phyloP scores from a whole-genome alignment of 2,113 vertebrate genomes.

The Myotis brandtii region DNA sequence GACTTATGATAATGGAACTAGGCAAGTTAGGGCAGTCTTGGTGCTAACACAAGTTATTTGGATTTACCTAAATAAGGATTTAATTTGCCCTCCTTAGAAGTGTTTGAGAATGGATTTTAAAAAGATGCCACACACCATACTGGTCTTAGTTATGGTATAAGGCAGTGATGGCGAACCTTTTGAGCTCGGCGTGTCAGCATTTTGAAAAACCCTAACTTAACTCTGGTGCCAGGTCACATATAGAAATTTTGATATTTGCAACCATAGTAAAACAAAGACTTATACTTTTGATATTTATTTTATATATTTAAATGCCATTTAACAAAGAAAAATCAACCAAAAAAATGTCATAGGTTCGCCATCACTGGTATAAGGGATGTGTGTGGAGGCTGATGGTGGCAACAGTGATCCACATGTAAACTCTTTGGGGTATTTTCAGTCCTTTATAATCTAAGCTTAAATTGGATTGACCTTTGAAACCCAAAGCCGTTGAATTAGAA shows the following conservation, averaged over 20 bases:
- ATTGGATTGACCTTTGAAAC: constrained; percentile 21
- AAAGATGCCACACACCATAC: not conserved
- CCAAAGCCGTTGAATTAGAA: not conserved
- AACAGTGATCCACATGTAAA: not conserved
- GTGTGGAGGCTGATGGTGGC: not conserved
- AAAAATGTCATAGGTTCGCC: too few species aligned
- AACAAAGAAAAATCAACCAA: too few species aligned
- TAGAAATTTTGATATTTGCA: too few species aligned
- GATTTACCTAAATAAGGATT: not conserved
- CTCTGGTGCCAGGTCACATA: too few species aligned
- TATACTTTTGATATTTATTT: too few species aligned
- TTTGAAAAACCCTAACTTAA: too few species aligned
- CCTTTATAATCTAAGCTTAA: constrained; percentile 43
- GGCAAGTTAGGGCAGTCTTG: not conserved
- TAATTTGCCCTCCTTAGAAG: not conserved
- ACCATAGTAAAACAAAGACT: too few species aligned
- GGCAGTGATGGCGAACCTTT: too few species aligned
- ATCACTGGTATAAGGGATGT: too few species aligned
- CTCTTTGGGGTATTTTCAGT: constrained; percentile 11
- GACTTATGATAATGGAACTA: not conserved
- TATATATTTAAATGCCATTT: too few species aligned
- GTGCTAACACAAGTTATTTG: not conserved
- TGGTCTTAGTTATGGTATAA: not conserved
- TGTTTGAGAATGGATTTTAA: not conserved
- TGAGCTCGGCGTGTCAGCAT: too few species aligned